phyloP scores from a whole-genome alignment of 2,113 vertebrate genomes.

The Furnarius figulus region DNA sequence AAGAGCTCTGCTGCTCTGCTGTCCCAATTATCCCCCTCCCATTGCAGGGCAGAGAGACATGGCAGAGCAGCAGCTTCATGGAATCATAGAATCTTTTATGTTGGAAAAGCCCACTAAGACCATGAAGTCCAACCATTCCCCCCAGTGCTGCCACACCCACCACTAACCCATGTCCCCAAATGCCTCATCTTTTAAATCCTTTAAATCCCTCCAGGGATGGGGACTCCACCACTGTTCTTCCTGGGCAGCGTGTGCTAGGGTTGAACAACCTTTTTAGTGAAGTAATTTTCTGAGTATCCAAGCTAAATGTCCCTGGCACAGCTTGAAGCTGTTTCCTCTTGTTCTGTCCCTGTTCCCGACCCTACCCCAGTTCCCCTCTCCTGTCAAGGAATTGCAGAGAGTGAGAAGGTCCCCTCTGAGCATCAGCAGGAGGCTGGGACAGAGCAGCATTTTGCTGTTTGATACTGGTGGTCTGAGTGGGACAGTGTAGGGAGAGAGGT shows the following conservation, averaged over 20 bases:
- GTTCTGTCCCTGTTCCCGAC: background rate
- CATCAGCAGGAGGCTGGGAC: background rate
- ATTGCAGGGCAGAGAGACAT: background rate
- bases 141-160: background rate
- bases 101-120: background rate
- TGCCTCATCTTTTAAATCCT: background rate
- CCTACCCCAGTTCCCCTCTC: background rate
- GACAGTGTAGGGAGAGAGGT: background rate
- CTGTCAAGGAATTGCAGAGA: background rate
- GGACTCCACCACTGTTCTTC: background rate
- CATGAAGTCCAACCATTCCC: background rate
- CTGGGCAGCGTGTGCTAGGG: background rate
- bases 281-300: background rate
- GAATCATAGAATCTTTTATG: background rate
- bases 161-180: fast-evolving
- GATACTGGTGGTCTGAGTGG: background rate
- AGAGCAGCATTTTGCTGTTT: background rate
- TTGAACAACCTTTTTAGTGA: background rate
- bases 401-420: background rate
- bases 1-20: background rate
- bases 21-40: background rate
- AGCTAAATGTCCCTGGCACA: background rate
- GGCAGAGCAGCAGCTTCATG: background rate
- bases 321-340: fast-evolving
- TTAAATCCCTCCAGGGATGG: background rate